phyloP scores from a whole-genome alignment of 2,888 invertebrate genomes.

The Apodemia duryi region DNA sequence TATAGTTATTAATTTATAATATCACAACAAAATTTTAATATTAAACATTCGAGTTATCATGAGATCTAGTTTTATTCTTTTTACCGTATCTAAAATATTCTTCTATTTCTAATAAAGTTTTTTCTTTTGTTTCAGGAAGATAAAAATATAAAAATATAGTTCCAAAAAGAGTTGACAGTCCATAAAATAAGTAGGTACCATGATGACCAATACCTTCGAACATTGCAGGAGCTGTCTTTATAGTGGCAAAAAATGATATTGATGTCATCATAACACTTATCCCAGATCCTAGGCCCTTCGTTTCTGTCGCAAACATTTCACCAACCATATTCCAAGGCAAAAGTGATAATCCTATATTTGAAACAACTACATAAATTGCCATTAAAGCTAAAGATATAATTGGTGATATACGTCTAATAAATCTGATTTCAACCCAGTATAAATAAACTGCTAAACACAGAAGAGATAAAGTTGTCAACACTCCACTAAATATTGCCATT shows the following conservation, averaged over 20 bases:
- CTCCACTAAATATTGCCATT: slow-evolving; percentile 81
- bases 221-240: slow-evolving; percentile 83
- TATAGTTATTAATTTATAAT: background rate
- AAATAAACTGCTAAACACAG: slow-evolving; percentile 72
- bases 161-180: slow-evolving; percentile 78
- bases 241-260: slow-evolving; percentile 82
- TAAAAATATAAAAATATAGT: slow-evolving; percentile 79
- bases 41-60: slow-evolving; percentile 26
- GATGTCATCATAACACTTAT: slow-evolving; percentile 83
- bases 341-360: slow-evolving; percentile 81
- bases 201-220: slow-evolving; percentile 75
- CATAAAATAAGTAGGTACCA: slow-evolving; percentile 82
- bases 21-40: background rate
- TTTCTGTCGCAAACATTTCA: slow-evolving; percentile 83
- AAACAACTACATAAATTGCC: slow-evolving; percentile 78
- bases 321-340: slow-evolving; percentile 88
- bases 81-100: slow-evolving; percentile 69
- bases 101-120: slow-evolving; percentile 83
- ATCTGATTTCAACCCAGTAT: slow-evolving; percentile 49
- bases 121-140: slow-evolving; percentile 84
- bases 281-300: slow-evolving; percentile 84
- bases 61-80: slow-evolving; percentile 36
- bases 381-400: slow-evolving; percentile 71
- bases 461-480: slow-evolving; percentile 80
- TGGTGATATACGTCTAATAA: slow-evolving; percentile 48